phyloP scores from a whole-genome alignment of 2,888 invertebrate species.

The Anodontia alba region DNA sequence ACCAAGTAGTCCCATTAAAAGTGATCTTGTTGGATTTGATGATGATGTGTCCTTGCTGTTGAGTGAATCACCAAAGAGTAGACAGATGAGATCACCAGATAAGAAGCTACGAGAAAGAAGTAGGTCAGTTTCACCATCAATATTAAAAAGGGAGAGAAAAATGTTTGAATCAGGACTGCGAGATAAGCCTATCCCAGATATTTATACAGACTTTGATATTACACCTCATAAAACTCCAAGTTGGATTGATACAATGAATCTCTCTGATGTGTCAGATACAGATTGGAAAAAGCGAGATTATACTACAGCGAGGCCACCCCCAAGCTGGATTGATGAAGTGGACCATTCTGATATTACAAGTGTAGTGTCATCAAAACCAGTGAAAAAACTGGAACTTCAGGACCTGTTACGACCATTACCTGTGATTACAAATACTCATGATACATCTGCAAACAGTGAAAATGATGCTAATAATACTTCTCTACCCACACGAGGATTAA shows the following conservation, averaged over 20 bases:
- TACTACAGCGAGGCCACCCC: constrained; percentile 65
- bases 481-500: constrained; percentile 55
- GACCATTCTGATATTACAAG: constrained; percentile 71
- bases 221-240: constrained; percentile 62
- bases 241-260: constrained; percentile 69
- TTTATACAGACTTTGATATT: constrained; percentile 58
- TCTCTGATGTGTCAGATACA: constrained; percentile 63
- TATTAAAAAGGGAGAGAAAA: constrained; percentile 63
- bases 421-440: constrained; percentile 60
- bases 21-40: constrained; percentile 33
- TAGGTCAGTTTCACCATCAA: constrained; percentile 68
- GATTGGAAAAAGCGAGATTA: constrained; percentile 67
- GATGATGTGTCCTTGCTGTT: constrained; percentile 59
- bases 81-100: constrained; percentile 42
- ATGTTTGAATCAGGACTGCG: constrained; percentile 60
- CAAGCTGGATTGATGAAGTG: constrained; percentile 75
- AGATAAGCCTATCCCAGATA: constrained; percentile 56
- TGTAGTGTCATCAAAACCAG: constrained; percentile 52
- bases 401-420: constrained; percentile 57
- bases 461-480: constrained; percentile 37
- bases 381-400: constrained; percentile 46
- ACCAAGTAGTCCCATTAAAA: constrained; percentile 10
- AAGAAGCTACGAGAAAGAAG: constrained; percentile 63
- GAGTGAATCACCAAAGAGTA: constrained; percentile 51
- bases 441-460: constrained; percentile 50